Evolutionary conservation across 2,797 vertebrate species (phyloP), one percentile per base, ranked within the genome.

Genomic region (Chloroceryle inda): DNA sequence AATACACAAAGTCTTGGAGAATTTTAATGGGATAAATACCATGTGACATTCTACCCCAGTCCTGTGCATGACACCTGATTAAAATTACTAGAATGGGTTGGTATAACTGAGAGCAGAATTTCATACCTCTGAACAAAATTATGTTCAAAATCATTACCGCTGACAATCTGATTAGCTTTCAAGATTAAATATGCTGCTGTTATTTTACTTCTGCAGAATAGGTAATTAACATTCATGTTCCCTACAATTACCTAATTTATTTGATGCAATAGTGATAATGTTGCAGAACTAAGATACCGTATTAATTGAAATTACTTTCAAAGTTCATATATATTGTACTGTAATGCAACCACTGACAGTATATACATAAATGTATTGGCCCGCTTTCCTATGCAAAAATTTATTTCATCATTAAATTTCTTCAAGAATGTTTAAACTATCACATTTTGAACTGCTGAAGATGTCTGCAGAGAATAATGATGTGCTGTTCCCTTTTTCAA

Each of bases 381-480:
- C 95, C 61, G 93, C 63, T 79, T 78, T 93, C 53, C 95, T 97
- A 97, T 97, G 97, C 94, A 97, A 96, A 83, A 92, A 85, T 26
- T 92, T 56, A 89, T 55, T 95, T 95, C 24, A 23, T 95, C 44
- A 73, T 78, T 90, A 89, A 93, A 69, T 78, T 94, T 68, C 93
- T 96, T 96, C 62, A 82, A 84, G 71, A 92, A 64, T 74, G 40
- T 96, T 94, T 92, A 78, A 97, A 93, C 42, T 91, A 49, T 94
- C 94, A 89, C 53, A 95, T 94, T 94, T 73, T 69, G 58, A 86
- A 76, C 58, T 84, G 79, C 88, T 82, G 89, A 81, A 93, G 56
- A 44, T 95, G 52, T 94, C 75, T 86, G 45, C 58, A 81, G 61
- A 74, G 37, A 88, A 62, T 71, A 92, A 69, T 55, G 27, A 58